phyloP scores from a whole-genome alignment of 2,113 vertebrate genomes.

The Baryphthengus martii region DNA sequence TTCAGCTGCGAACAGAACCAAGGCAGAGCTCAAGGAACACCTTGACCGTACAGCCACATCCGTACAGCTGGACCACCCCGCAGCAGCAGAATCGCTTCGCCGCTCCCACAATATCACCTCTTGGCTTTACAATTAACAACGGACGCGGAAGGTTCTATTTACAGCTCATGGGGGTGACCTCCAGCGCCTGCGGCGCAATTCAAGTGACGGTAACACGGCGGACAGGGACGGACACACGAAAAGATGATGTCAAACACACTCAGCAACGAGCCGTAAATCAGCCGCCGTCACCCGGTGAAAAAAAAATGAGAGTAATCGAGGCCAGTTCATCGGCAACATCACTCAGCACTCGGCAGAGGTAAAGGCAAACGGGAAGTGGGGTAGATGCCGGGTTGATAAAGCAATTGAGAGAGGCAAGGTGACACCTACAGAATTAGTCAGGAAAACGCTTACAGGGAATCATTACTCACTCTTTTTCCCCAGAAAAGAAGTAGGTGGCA shows the following conservation, averaged over 20 bases:
- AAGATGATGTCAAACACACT: background rate
- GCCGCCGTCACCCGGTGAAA: background rate
- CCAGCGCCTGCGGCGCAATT: background rate
- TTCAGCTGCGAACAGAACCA: background rate
- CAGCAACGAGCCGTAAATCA: background rate
- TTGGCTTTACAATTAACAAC: background rate
- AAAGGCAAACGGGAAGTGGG: background rate
- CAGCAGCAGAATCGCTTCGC: accelerated
- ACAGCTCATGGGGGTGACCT: background rate
- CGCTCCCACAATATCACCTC: background rate
- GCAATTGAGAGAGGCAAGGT: background rate
- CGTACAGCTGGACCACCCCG: background rate
- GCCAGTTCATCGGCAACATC: background rate
- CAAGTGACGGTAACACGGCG: background rate
- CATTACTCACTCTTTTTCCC: background rate
- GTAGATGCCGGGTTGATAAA: background rate
- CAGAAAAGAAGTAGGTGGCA: background rate
- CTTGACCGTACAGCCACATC: accelerated
- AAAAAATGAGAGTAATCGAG: background rate
- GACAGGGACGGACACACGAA: background rate
- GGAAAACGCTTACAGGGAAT: background rate
- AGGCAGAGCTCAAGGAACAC: background rate
- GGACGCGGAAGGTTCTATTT: background rate
- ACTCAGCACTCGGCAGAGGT: background rate
- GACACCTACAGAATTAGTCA: background rate